These are phyloP conservation scores for Crossocerus cetratus DNA, from an alignment of 2,888 invertebrate species.

Conservation along the genomic window DNA sequence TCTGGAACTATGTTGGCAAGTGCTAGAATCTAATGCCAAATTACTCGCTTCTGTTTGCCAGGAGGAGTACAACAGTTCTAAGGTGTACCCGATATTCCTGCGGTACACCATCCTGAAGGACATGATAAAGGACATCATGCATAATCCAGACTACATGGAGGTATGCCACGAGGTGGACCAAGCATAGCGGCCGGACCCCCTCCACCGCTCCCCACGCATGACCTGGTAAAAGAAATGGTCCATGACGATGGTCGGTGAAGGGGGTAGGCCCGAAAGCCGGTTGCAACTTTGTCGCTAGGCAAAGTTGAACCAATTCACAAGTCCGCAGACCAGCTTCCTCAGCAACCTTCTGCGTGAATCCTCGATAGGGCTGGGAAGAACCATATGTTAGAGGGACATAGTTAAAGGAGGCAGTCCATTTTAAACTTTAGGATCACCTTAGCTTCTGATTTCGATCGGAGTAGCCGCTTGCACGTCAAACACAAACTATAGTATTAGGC, in stretches of 20 bases:
- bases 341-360: too few relatives aligned
- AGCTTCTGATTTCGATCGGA: conserved; percentile 68
- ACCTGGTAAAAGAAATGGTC: conserved; percentile 65
- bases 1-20: too few relatives aligned
- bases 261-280: conserved; percentile 55
- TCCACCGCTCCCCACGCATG: conserved; percentile 75
- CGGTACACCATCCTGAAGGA: conserved; percentile 97
- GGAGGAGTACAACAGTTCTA: conserved; percentile 94
- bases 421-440: conserved; percentile 16
- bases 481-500: conserved; percentile 62
- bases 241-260: conserved; percentile 60
- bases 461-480: conserved; percentile 76
- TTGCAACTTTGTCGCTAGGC: neutral
- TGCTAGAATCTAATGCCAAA: neutral
- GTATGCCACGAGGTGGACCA: conserved; percentile 93
- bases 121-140: conserved; percentile 97
- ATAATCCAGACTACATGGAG: conserved; percentile 98
- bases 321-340: too few relatives aligned
- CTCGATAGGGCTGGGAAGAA: too few relatives aligned
- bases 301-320: neutral
- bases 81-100: conserved; percentile 95
- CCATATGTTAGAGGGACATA: too few relatives aligned
- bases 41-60: conserved; percentile 71
- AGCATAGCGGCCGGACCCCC: conserved; percentile 74
- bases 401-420: too few relatives aligned